A percentile compares a stretch with the other conserved stretches of the same genome.
phyloP scores from a whole-genome alignment of 2,888 invertebrate species.

The Rhingia rostrata region DNA sequence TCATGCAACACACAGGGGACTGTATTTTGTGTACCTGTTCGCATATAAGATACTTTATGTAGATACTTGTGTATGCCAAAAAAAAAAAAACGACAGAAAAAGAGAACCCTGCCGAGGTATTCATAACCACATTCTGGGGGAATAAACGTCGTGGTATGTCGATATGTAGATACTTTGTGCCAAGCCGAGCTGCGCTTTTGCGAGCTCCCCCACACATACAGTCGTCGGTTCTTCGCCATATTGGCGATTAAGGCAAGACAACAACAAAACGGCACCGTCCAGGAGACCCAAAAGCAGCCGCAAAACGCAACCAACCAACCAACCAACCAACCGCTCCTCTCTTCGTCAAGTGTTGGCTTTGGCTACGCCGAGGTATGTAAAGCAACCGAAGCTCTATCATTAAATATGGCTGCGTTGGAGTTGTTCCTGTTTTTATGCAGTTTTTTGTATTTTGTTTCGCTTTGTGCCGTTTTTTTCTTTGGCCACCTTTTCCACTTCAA shows the following conservation, averaged over 20 bases:
- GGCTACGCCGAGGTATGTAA: slow-evolving; percentile 69
- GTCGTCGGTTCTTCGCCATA: slow-evolving; percentile 62
- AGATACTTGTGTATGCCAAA: slow-evolving; percentile 28
- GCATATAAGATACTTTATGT: slow-evolving; percentile 64
- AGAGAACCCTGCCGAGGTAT: slow-evolving; percentile 55
- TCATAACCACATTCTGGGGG: slow-evolving; percentile 62
- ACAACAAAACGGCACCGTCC: slow-evolving; percentile 37
- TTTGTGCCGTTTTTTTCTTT: slow-evolving; percentile 42
- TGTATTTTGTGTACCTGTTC: slow-evolving; percentile 66
- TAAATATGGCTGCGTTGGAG: slow-evolving; percentile 75
- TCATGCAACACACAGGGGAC: slow-evolving; percentile 69
- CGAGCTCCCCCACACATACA: slow-evolving; percentile 56
- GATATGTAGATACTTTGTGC: slow-evolving; percentile 45
- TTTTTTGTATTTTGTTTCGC: slow-evolving; percentile 27
- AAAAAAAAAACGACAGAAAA: slow-evolving; percentile 10
- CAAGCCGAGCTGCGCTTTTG: slow-evolving; percentile 47
- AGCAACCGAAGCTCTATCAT: slow-evolving; percentile 74
- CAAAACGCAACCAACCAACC: slow-evolving; percentile 41
- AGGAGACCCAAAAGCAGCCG: slow-evolving; percentile 55
- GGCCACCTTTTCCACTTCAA: slow-evolving; percentile 68
- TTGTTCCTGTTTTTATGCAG: slow-evolving; percentile 59
- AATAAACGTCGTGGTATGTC: slow-evolving; percentile 12
- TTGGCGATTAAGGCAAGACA: slow-evolving; percentile 44
- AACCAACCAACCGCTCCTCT: slow-evolving; percentile 65
- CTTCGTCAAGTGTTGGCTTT: slow-evolving; percentile 59